phyloP scores from a whole-genome alignment of 1,140 invertebrate genomes.

The Hylyphantes graminicola region DNA sequence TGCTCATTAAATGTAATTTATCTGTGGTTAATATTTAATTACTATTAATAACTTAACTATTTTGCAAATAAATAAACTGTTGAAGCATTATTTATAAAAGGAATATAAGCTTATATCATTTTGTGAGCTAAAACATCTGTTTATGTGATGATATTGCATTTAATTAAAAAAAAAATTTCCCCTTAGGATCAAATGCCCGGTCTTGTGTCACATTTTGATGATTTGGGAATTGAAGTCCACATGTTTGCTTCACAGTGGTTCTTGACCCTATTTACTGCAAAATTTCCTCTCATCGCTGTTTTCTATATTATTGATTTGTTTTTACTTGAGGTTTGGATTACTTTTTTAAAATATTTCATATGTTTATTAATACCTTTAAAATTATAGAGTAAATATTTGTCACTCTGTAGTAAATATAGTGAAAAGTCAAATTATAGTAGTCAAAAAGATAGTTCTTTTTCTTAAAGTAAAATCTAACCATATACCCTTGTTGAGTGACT shows the following conservation, averaged over 20 bases:
- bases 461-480: too few species aligned
- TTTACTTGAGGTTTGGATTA: constrained; percentile 71
- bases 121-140: background rate
- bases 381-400: too few species aligned
- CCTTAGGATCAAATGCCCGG: constrained; percentile 92
- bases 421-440: too few species aligned
- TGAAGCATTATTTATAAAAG: background rate
- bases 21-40: too few species aligned
- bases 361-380: too few species aligned
- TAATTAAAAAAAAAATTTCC: background rate
- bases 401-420: too few species aligned
- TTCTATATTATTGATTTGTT: constrained; percentile 98
- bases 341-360: too few species aligned
- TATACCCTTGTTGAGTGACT: too few species aligned
- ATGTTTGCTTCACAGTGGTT: constrained; percentile 99
- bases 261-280: constrained; percentile 98
- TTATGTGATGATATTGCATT: background rate
- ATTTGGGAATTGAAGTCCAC: constrained; percentile 86
- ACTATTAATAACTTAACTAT: background rate
- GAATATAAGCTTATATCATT: background rate
- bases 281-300: constrained; percentile 97
- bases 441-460: too few species aligned
- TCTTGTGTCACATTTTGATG: constrained; percentile 88
- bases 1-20: too few species aligned
- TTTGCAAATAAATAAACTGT: background rate